Conservation (phyloP, 1,140 invertebrate genomes). For the Periplaneta americana region DNA sequence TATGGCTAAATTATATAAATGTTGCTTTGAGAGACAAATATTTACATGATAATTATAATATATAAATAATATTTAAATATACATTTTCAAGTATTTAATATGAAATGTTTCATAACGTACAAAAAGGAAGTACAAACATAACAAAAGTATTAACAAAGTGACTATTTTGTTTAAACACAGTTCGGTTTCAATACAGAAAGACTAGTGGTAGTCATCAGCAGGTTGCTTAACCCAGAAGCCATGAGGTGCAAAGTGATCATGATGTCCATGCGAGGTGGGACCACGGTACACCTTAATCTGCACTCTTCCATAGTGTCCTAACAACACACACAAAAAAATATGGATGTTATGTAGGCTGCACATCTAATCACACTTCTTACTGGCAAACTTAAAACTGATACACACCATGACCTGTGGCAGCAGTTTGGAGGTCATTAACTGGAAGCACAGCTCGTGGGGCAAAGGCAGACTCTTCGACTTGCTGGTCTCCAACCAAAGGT, state of each 20-base stretch:
- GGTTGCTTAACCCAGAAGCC: conserved; percentile 70
- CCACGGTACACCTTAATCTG: conserved; percentile 68
- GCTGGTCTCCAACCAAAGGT: neutral
- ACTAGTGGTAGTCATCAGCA: conserved; percentile 15
- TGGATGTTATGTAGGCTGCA: too few species aligned
- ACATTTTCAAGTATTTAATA: neutral
- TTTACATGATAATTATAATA: too few species aligned
- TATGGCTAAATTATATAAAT: too few species aligned
- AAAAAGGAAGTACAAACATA: neutral
- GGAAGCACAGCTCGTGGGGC: neutral
- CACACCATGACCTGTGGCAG: conserved; percentile 12
- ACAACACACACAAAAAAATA: too few species aligned
- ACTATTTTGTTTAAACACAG: neutral
- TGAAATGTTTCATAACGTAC: neutral
- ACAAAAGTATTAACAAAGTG: neutral
- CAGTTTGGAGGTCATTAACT: neutral
- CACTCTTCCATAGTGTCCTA: conserved; percentile 43
- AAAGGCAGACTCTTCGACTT: conserved; percentile 6
- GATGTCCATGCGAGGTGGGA: conserved; percentile 50
- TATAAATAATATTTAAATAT: neutral
- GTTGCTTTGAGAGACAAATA: too few species aligned
- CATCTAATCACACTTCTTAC: too few species aligned
- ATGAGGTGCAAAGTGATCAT: conserved; percentile 54
- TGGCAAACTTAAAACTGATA: neutral
- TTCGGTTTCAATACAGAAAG: neutral